Base-by-base conservation (phyloP, 2,888 invertebrate species). In the Diogma glabrata region DNA sequence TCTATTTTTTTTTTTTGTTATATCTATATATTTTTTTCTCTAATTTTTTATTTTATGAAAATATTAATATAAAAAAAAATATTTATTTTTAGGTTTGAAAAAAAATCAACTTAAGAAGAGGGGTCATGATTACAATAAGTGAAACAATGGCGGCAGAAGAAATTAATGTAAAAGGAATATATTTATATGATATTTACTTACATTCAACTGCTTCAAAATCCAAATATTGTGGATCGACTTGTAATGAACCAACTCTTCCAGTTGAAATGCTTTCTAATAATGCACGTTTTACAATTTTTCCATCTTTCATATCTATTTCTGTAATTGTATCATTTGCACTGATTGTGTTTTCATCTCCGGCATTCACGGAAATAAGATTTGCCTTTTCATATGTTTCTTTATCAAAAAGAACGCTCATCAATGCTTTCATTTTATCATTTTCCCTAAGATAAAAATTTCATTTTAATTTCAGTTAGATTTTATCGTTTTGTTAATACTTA, bases 141-240 rank as follows among this genome's bases (percentile, higher is more conserved):
- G 24, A n/a, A n/a, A n/a, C n/a, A n/a, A n/a, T n/a, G n/a, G n/a
- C n/a, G n/a, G n/a, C n/a, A 24, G 24, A 24, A 24, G 7, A 24
- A 24, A 24, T 24, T 7, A 24, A 24, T 7, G 6, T 24, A 24
- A 24, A 24, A n/a, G n/a, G n/a, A n/a, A n/a, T n/a, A n/a, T n/a
- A n/a, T n/a, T n/a, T n/a, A n/a, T n/a, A n/a, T n/a, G n/a, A n/a
- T n/a, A n/a, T n/a, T n/a, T 55, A 75, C 82, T 78, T 67, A 88
- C 89, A 73, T 63, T 79, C 77, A 55, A 77, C 75, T 2, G 86
- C 78, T 60, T 81, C 78, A 59, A 89, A 81, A 50, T 83, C 77
- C 53, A 90, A 69, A 64, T 83, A 90, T 53, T 82, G 79, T 0
- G 90, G 88, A 67, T 93, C 90, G 1, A 92, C 82, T 20, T 79